Evolutionary conservation across 1,140 invertebrate genomes (phyloP), one percentile per base, ranked within the genome.

Genomic region (Drosophila neocordata): DNA sequence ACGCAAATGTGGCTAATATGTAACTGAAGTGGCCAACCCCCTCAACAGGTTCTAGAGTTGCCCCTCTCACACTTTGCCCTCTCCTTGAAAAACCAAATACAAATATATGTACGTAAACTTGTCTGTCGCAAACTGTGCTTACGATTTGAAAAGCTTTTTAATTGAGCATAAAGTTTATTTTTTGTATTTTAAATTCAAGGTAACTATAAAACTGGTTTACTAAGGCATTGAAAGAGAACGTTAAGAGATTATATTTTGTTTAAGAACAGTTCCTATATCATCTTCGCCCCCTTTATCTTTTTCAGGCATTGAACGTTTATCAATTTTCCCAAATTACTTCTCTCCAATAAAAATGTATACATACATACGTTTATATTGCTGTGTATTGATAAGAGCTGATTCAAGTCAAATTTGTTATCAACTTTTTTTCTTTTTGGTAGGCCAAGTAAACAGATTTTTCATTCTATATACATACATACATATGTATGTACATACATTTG

Each of bases 291-390:
- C 57, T 34, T 12, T 31, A 56, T 57, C 8, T 38, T 68, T 68
- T 22, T 24, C 38, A 74, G 72, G 38, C 72, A 74, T 67, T 74
- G 71, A 51, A 74, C 63, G 71, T 37, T 60, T 74, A 73, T 74
- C 70, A 53, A 15, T 13, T 6, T 38, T 12, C 53, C 11, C 63
- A 73, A 64, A 57, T 18, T n/a, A 70, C 11, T 27, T 51, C 20
- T 53, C 27, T 31, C 22, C 7, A 7, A 34, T 18, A 53, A 22
- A 53, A 24, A 0, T n/a, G n/a, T n/a, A n/a, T n/a, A n/a, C n/a
- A 53, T 15, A 8, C 18, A 52, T 52, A 24, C 20, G 48, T 52
- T 12, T 24, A 27, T 24, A 13, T 15, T 44, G 8, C n/a, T 7
- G 48, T 11, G 20, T 24, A 52, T 27, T 53, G 20, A 34, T 56